phyloP scores from a whole-genome alignment of 2,797 vertebrate genomes.

The Chanos chanos region DNA sequence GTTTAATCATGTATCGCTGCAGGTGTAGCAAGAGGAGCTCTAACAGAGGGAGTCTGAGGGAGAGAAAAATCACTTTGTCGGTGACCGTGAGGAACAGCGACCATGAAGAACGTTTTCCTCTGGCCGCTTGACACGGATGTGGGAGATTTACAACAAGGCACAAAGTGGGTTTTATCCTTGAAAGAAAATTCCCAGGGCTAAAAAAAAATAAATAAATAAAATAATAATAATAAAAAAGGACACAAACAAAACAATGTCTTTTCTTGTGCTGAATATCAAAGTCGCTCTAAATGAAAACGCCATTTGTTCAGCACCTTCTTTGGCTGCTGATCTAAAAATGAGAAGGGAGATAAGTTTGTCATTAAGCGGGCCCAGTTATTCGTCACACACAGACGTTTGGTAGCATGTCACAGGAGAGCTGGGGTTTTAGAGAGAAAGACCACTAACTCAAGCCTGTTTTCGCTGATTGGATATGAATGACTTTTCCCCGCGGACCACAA shows the following conservation, averaged over 20 bases:
- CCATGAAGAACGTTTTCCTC: no score
- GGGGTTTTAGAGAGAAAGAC: no score
- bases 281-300: slow-evolving; percentile 7
- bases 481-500: slow-evolving; percentile 38
- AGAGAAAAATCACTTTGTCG: no score
- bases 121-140: slow-evolving; percentile 13
- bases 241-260: slow-evolving; percentile 17
- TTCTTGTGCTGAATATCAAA: slow-evolving; percentile 10
- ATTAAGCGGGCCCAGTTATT: slow-evolving; percentile 13
- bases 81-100: no score
- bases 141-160: slow-evolving; percentile 19
- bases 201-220: neutral
- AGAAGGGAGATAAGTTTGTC: slow-evolving; percentile 20
- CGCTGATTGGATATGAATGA: slow-evolving; percentile 47
- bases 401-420: slow-evolving; percentile 9
- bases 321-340: slow-evolving; percentile 12
- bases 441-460: slow-evolving; percentile 28
- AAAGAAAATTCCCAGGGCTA: slow-evolving; percentile 2
- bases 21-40: neutral
- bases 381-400: slow-evolving; percentile 12
- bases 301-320: slow-evolving; percentile 24
- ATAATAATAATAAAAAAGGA: slow-evolving; percentile 5
- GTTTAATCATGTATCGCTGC: slow-evolving; percentile 5
- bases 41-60: neutral
- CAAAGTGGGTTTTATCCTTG: slow-evolving; percentile 28